Evolutionary conservation across 2,888 invertebrate genomes (phyloP), one percentile per base, ranked within the genome.

Genomic region (Drosophila sordidula): DNA sequence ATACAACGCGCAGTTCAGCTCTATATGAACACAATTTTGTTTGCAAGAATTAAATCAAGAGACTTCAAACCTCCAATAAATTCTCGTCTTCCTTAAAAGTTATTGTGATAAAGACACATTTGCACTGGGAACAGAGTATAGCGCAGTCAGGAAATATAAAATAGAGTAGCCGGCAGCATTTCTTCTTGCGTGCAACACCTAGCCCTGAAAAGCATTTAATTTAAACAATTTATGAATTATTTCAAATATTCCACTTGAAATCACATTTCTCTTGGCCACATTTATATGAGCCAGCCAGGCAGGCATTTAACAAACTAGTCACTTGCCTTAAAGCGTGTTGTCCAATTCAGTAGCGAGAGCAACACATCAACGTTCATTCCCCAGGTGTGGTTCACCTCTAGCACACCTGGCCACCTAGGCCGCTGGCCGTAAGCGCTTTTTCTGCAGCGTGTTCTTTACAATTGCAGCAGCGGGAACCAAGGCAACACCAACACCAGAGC

Each of bases 261-360:
- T 49, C 18, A 32, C 38, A 57, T 45, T 55, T 34, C 16, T 46
- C 14, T 50, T 66, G 14, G 29, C 25, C 50, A 34, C 68, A 25
- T 39, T 54, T 34, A 1, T n/a, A n/a, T 16, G 26, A n/a, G 9
- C 52, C 64, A 47, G 52, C 54, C 45, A 55, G 58, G 39, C 55
- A 68, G 58, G 61, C 59, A 84, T 67, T 78, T 70, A 18, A 62
- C 45, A 46, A 50, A 63, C 59, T 69, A 39, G 72, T 85, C 63
- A 81, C 68, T 87, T 85, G 75, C 69, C 75, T 79, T 80, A 57
- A 68, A 82, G 76, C 76, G 50, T 39, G 65, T 56, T 86, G 88
- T 86, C 77, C 88, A 49, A 70, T 80, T 85, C 77, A 62, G 52
- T 58, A 45, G 56, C 55, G 38, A 52, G 16, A 38, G 36, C 77